Conservation (phyloP, 2,888 invertebrate species). For the Phymatocera aterrima region DNA sequence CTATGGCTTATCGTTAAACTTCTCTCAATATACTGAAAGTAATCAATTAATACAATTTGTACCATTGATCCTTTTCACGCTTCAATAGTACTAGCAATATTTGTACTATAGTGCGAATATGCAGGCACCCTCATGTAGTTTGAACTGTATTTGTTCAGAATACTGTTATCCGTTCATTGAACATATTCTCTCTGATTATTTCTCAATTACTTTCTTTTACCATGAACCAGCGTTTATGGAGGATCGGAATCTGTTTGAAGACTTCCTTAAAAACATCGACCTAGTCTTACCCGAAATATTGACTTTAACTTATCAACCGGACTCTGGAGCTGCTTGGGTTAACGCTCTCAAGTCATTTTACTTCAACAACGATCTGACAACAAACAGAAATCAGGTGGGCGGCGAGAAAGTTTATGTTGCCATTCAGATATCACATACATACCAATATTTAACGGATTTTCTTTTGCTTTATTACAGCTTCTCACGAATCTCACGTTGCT, state of each 20-base stretch:
- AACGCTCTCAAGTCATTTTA: neutral
- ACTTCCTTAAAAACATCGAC: neutral
- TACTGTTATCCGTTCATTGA: neutral
- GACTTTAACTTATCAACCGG: neutral
- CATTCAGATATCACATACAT: slow-evolving; percentile 47
- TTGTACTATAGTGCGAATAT: too few species aligned
- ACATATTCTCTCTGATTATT: neutral
- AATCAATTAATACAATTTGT: too few species aligned
- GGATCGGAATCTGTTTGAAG: neutral
- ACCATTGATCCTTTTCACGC: too few species aligned
- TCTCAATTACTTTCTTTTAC: too few species aligned
- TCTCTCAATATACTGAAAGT: too few species aligned
- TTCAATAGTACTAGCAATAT: too few species aligned
- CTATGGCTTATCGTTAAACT: too few species aligned
- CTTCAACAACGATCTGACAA: slow-evolving; percentile 27
- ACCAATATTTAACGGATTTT: slow-evolving; percentile 49
- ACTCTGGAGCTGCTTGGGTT: neutral
- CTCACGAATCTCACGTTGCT: neutral
- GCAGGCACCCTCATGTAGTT: too few species aligned
- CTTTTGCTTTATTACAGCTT: slow-evolving; percentile 28
- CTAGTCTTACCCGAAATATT: neutral
- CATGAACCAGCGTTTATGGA: neutral
- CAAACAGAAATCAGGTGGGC: slow-evolving; percentile 50
- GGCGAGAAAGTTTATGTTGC: neutral
- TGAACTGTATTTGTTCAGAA: too few species aligned